Evolutionary conservation across 2,888 invertebrate species (phyloP).

Genomic region (Periphyllus acericola): DNA sequence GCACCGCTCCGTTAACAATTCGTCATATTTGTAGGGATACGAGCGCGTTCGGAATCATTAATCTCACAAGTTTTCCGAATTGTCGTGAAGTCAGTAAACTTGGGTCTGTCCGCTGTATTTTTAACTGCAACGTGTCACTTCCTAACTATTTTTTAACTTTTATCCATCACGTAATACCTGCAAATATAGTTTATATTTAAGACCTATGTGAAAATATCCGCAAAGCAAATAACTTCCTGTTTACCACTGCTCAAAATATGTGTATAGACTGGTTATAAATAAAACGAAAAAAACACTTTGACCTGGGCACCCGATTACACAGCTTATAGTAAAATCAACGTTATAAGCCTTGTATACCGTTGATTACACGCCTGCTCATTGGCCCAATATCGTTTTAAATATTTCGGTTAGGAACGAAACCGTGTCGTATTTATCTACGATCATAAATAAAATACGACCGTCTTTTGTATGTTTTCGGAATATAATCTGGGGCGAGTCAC

Average conservation of each 20-base stretch:
- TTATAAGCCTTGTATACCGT: no score
- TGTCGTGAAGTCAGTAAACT: no score
- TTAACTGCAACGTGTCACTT: no score
- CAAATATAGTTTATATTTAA: no score
- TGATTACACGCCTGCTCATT: not conserved
- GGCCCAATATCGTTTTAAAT: not conserved
- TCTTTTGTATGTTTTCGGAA: not conserved
- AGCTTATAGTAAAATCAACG: not conserved
- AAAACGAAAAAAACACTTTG: not conserved
- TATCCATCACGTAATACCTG: not conserved
- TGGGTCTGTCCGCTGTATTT: no score
- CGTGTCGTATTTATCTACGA: not conserved
- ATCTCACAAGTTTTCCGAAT: no score
- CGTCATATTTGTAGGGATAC: no score
- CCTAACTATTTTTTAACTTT: not conserved
- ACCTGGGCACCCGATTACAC: not conserved
- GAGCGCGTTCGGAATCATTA: no score
- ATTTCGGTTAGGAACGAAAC: not conserved
- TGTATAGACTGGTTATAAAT: not conserved
- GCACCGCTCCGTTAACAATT: no score
- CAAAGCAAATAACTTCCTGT: not conserved
- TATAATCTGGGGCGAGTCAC: not conserved
- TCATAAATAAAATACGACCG: not conserved
- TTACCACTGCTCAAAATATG: not conserved
- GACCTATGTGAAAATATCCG: no score